Base-by-base conservation (phyloP, 1,140 invertebrate species). In the Drosophila gunungcola region DNA sequence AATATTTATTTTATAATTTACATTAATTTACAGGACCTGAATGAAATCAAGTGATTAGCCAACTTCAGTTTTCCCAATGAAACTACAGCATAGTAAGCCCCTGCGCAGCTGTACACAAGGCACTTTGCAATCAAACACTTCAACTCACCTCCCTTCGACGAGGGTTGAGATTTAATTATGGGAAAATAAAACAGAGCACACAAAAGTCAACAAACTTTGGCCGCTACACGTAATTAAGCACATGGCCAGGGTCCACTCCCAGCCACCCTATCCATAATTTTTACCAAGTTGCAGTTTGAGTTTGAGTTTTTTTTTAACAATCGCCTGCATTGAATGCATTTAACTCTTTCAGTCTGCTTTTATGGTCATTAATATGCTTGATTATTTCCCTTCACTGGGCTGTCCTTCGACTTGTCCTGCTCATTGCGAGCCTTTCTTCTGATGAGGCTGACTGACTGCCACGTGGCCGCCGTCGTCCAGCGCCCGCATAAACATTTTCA, bases 321-420 rank as follows among this genome's bases (percentile, higher is more conserved):
- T 70, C 48, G 73, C 72, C 73, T 75, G 72, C 73, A 75, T 78
- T 53, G 46, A 51, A 63, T 78, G 64, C 64, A 88, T 88, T 88
- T 89, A 88, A 88, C 84, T 88, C 84, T 78, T 88, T 80, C 84
- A 84, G 80, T 57, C 36, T 51, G 65, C 69, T 56, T 88, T 88
- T 89, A 89, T 88, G 84, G 84, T 84, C 84, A 88, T 88, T 88
- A 88, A 88, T 89, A 88, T 89, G 84, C 84, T 88, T 88, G 84
- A 88, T 88, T 88, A 88, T 88, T 89, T 88, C 84, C 84, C 84
- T 88, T 84, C 68, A 73, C 82, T 70, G 43, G 64, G 55, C 49
- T 56, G 78, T 81, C 56, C 73, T 77, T 52, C 16, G 16, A 42
- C 38, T 34, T 39, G 32, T 51, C 60, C 57, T 76, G 56, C 69